Percentiles rank a stretch among this genome's conserved stretches.
Evolutionary conservation across 2,113 vertebrate species (phyloP).

Genomic region (Gadus chalcogrammus): DNA sequence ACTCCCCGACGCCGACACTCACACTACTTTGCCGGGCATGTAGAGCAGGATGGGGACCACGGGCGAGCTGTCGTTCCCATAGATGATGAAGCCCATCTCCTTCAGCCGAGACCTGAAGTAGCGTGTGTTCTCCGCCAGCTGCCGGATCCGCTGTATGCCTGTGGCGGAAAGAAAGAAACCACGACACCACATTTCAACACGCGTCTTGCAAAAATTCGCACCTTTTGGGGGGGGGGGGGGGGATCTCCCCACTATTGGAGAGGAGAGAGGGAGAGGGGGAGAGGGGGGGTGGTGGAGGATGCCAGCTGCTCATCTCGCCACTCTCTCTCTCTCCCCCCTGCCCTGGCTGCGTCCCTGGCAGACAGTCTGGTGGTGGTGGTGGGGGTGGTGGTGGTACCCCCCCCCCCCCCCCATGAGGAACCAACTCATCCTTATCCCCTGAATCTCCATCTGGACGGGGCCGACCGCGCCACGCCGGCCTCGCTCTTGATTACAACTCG

Average conservation of each 20-base stretch:
- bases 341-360: neutral
- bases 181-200: slow-evolving; percentile 9
- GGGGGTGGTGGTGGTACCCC: too few relatives aligned
- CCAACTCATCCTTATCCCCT: slow-evolving; percentile 21
- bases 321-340: neutral
- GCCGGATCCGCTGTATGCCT: slow-evolving; percentile 80
- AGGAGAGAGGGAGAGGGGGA: too few relatives aligned
- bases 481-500: slow-evolving; percentile 46
- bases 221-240: neutral
- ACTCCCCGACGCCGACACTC: slow-evolving; percentile 61
- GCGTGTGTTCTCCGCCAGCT: slow-evolving; percentile 82
- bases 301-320: neutral
- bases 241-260: too few relatives aligned
- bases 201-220: neutral
- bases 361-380: too few relatives aligned
- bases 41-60: slow-evolving; percentile 89
- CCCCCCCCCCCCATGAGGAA: slow-evolving; percentile 4
- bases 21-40: slow-evolving; percentile 93
- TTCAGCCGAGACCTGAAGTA: slow-evolving; percentile 84
- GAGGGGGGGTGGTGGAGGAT: neutral
- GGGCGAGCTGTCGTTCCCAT: slow-evolving; percentile 85
- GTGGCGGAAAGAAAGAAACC: slow-evolving; percentile 43
- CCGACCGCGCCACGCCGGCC: slow-evolving; percentile 36
- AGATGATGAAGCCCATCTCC: slow-evolving; percentile 92
- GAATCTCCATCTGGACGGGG: slow-evolving; percentile 50